phyloP scores from a whole-genome alignment of 2,888 invertebrate genomes.

The Cantharis nigra region DNA sequence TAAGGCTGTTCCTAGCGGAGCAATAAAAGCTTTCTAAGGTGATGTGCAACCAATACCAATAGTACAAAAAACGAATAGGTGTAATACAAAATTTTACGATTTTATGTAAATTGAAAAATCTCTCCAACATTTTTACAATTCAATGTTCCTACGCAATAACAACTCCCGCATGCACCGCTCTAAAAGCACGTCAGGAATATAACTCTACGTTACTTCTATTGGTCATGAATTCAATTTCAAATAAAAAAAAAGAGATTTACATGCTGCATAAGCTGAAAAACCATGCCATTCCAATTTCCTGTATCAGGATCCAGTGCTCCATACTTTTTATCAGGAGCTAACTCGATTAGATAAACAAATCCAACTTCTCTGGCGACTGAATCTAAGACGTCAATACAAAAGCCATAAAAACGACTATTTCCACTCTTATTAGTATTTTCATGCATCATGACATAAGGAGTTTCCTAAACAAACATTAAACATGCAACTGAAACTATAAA shows the following conservation, averaged over 20 bases:
- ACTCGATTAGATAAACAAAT: conserved; percentile 71
- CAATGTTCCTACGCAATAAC: neutral
- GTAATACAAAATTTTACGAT: neutral
- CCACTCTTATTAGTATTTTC: conserved; percentile 59
- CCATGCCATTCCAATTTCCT: conserved; percentile 72
- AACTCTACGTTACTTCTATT: neutral
- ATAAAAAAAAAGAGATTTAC: conserved; percentile 52
- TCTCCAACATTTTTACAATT: neutral
- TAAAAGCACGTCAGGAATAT: neutral
- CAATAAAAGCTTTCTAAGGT: conserved; percentile 27
- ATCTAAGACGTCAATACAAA: conserved; percentile 72
- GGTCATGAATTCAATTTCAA: neutral
- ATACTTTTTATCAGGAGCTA: conserved; percentile 72
- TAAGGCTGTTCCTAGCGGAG: conserved; percentile 53
- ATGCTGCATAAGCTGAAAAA: conserved; percentile 72
- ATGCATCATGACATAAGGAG: conserved; percentile 53
- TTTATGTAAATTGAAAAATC: neutral
- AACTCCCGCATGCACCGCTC: neutral
- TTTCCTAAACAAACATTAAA: conserved; percentile 42
- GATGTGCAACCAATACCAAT: conserved; percentile 18
- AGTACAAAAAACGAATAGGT: conserved; percentile 19
- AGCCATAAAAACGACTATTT: conserved; percentile 71
- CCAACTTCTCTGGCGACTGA: conserved; percentile 68
- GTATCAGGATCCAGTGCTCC: conserved; percentile 66
- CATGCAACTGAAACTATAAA: neutral